Percentiles rank a stretch among this genome's conserved stretches.
These are phyloP conservation scores for Notiomystis cincta DNA, from an alignment of 2,113 vertebrate genomes.

Conservation along the genomic window DNA sequence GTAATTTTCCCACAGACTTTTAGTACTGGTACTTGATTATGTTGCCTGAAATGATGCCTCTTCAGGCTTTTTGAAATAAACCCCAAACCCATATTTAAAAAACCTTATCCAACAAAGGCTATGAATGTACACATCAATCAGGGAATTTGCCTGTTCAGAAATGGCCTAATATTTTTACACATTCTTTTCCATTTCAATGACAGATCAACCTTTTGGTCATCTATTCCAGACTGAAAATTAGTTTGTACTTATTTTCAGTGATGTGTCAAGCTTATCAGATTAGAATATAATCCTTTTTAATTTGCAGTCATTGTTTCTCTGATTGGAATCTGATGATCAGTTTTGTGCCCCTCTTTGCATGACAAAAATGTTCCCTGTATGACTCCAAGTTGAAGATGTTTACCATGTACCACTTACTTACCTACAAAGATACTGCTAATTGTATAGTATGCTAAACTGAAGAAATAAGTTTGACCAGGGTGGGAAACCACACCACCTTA, in stretches of 20 bases:
- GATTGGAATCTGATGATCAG: neutral
- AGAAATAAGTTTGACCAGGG: neutral
- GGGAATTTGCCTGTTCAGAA: neutral
- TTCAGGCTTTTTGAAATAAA: neutral
- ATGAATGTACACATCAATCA: neutral
- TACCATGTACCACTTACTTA: neutral
- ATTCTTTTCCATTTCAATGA: neutral
- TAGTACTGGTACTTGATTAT: neutral
- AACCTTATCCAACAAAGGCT: neutral
- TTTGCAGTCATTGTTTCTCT: neutral
- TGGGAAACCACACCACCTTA: neutral
- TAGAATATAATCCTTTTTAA: neutral
- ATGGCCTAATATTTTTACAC: neutral
- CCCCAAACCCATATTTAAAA: accelerated
- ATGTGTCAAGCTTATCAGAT: neutral
- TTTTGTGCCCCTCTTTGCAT: neutral
- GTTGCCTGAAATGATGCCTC: neutral
- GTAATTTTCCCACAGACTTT: neutral
- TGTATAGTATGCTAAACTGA: neutral
- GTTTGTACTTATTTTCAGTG: neutral
- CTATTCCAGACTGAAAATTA: neutral
- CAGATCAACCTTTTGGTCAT: neutral
- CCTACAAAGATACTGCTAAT: neutral
- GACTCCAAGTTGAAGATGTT: neutral
- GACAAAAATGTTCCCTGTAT: neutral